Evolutionary conservation across 1,140 invertebrate species (phyloP), one percentile per base, ranked within the genome.

Genomic region (Charaxes varanes): DNA sequence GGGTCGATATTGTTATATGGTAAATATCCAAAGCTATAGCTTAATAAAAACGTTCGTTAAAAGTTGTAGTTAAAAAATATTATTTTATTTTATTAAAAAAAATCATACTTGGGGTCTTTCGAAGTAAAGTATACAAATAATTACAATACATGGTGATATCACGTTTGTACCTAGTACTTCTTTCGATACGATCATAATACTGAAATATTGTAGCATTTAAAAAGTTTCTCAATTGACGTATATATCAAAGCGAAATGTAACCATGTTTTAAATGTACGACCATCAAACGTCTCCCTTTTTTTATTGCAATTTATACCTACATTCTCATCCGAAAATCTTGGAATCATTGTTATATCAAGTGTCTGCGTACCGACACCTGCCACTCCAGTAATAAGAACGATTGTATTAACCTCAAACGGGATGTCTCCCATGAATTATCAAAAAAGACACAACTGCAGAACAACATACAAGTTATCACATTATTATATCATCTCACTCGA

Each of bases 51-150:
- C 63, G 68, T 74, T 80, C 73, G 76, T 83, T 83, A 71, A 76
- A 83, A 77, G 58, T 80, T 79, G 74, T 83, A 80, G 79, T 73
- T 69, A 69, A 79, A n/a, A n/a, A 71, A 56, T 68, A 76, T 79
- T 83, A 83, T 80, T 83, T 83, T 82, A 74, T 67, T 78, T n/a
- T n/a, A n/a, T n/a, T n/a, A n/a, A n/a, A n/a, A n/a, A 78, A 78
- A 77, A 59, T 73, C 71, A 67, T 74, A 74, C 61, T 67, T 59
- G 62, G n/a, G 54, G 57, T 77, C 71, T 82, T 74, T 78, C 69
- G 64, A 62, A 79, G 66, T 61, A 64, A 81, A 66, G 71, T 81
- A 73, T 81, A 81, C 72, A 74, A 78, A 53, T 67, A 67, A 66
- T 35, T 46, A 55, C 43, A 31, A 64, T 64, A 71, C 59, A 62